Evolutionary conservation across 2,888 invertebrate genomes (phyloP).

Genomic region (Hyposoter dolosus): DNA sequence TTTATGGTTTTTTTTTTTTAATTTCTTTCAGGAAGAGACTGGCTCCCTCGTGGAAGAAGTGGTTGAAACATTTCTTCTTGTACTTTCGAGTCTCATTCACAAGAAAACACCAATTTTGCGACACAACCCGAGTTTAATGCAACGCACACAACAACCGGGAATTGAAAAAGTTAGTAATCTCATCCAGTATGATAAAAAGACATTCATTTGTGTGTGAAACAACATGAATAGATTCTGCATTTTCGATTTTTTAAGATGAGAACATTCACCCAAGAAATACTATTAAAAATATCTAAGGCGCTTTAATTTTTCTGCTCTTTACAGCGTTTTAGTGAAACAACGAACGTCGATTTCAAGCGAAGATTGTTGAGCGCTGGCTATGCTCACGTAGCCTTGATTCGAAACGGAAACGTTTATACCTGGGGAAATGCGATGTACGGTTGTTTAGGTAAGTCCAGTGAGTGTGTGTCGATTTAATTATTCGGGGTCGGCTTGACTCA

Average conservation of each 20-base stretch:
- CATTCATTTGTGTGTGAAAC: no score
- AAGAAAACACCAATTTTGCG: constrained; percentile 79
- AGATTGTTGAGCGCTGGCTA: constrained; percentile 87
- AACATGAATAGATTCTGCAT: neutral
- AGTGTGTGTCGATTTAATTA: neutral
- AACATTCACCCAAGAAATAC: neutral
- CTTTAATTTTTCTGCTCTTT: constrained; percentile 21
- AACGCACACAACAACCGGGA: constrained; percentile 75
- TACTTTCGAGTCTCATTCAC: constrained; percentile 84
- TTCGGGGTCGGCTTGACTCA: neutral
- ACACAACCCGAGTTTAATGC: constrained; percentile 78
- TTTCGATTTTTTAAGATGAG: neutral
- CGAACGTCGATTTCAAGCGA: constrained; percentile 83
- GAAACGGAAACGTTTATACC: constrained; percentile 87
- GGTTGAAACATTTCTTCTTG: constrained; percentile 86
- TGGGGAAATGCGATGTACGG: constrained; percentile 88
- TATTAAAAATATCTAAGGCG: neutral
- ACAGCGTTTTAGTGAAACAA: constrained; percentile 59
- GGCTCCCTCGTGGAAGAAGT: constrained; percentile 84
- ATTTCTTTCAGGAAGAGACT: constrained; percentile 78
- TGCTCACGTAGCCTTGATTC: constrained; percentile 87
- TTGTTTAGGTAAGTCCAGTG: constrained; percentile 85
- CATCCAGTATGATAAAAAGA: no score
- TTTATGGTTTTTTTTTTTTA: neutral
- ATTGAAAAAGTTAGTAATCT: constrained; percentile 76